phyloP scores from a whole-genome alignment of 2,888 invertebrate genomes.

The Julus scandinavius region DNA sequence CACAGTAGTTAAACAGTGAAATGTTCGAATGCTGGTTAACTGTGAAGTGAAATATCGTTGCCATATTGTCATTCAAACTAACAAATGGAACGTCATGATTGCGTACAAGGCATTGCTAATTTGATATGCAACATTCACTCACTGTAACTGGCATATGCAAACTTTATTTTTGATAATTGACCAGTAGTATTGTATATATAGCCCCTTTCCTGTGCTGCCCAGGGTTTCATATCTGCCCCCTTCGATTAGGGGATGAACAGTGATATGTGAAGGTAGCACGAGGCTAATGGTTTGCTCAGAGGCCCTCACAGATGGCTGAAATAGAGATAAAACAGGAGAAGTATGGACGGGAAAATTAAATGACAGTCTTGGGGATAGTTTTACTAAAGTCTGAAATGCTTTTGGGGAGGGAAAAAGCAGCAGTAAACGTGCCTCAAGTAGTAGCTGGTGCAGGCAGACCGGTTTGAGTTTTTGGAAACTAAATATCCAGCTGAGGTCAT shows the following conservation, averaged over 20 bases:
- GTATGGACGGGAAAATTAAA: not conserved
- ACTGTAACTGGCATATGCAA: too few relatives aligned
- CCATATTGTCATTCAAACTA: too few relatives aligned
- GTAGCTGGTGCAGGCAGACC: too few relatives aligned
- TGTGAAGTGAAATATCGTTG: too few relatives aligned
- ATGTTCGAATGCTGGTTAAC: too few relatives aligned
- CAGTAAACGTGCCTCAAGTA: not conserved
- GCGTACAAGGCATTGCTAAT: too few relatives aligned
- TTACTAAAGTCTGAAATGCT: not conserved
- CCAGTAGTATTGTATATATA: not conserved
- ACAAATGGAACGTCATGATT: too few relatives aligned
- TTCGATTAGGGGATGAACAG: not conserved
- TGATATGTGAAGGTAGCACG: not conserved
- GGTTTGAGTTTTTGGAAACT: not conserved
- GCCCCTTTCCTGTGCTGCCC: not conserved
- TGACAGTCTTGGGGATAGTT: not conserved
- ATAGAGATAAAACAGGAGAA: not conserved
- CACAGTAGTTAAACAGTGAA: too few relatives aligned
- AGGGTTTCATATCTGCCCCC: too few relatives aligned
- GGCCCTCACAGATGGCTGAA: not conserved
- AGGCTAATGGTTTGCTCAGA: not conserved
- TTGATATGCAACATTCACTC: too few relatives aligned
- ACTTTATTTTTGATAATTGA: too few relatives aligned
- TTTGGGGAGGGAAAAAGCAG: not conserved
- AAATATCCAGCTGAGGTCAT: not conserved